These are phyloP conservation scores for Scaptomyza montana DNA, from an alignment of 1,140 invertebrate genomes.

Conservation along the genomic window DNA sequence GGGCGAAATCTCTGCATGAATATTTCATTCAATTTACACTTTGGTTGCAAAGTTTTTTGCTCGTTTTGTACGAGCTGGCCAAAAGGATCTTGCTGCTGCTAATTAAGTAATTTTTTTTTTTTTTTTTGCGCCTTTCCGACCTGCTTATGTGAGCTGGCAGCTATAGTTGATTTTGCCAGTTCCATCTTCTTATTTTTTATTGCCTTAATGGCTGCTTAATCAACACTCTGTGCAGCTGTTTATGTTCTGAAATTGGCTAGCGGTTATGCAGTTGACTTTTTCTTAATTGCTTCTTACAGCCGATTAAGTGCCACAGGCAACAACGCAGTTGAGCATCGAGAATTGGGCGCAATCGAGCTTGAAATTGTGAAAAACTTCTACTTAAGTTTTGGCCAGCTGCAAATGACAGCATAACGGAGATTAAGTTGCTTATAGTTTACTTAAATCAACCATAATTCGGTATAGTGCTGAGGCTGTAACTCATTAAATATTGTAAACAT, in stretches of 20 bases:
- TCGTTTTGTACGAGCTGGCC: constrained; percentile 9
- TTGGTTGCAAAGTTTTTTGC: constrained; percentile 28
- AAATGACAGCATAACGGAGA: constrained; percentile 18
- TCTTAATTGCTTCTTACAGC: constrained; percentile 66
- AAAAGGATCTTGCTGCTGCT: constrained; percentile 46
- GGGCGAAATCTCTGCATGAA: constrained; percentile 74
- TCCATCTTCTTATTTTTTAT: not conserved
- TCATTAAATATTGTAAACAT: no score
- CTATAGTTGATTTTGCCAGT: constrained; percentile 47
- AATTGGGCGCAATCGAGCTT: constrained; percentile 57
- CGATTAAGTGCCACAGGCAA: constrained; percentile 57
- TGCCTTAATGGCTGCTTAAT: constrained; percentile 67
- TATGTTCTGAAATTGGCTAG: constrained; percentile 39
- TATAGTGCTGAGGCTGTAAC: no score
- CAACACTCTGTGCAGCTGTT: constrained; percentile 48
- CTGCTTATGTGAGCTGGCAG: constrained; percentile 20
- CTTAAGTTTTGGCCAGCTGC: constrained; percentile 5
- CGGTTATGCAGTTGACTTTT: constrained; percentile 65
- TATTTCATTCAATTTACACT: constrained; percentile 82
- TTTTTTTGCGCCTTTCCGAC: not conserved
- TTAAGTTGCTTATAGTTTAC: not conserved
- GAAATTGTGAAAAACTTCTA: constrained; percentile 45
- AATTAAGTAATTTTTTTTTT: constrained; percentile 77
- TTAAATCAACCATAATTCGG: constrained; percentile 10
- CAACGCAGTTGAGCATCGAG: constrained; percentile 19